A percentile compares a stretch with the other conserved stretches of the same genome.
These are phyloP conservation scores for Epirrhoe tristata DNA, from an alignment of 2,888 invertebrate genomes.

Conservation along the genomic window DNA sequence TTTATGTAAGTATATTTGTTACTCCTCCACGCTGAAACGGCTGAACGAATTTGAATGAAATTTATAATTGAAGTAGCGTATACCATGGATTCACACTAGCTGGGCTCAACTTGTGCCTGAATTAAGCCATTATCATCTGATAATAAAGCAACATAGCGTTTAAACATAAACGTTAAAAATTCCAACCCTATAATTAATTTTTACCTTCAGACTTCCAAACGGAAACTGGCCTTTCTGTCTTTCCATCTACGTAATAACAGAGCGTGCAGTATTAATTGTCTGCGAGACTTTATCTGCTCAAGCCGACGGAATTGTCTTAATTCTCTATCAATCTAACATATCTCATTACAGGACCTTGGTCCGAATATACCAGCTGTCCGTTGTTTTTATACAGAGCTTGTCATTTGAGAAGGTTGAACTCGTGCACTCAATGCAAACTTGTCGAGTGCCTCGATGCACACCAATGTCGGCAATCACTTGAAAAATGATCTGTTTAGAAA, in stretches of 20 bases:
- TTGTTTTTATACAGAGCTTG: constrained; percentile 80
- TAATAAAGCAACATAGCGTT: constrained; percentile 5
- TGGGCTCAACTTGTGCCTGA: background rate
- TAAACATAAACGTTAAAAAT: constrained; percentile 8
- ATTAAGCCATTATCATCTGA: background rate
- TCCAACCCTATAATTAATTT: constrained; percentile 27
- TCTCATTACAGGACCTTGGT: constrained; percentile 83
- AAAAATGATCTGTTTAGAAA: constrained; percentile 50
- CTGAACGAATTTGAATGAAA: no score
- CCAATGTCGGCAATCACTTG: constrained; percentile 50
- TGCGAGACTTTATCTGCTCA: constrained; percentile 61
- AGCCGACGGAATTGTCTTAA: constrained; percentile 70
- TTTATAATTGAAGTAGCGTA: no score
- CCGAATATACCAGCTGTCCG: constrained; percentile 79
- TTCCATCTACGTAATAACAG: constrained; percentile 42
- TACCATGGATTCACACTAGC: no score
- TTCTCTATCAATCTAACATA: constrained; percentile 78
- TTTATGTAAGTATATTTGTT: no score
- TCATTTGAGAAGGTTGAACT: constrained; percentile 83
- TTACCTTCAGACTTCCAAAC: constrained; percentile 33
- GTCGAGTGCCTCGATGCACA: constrained; percentile 58
- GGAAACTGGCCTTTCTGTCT: constrained; percentile 27
- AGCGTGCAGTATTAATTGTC: constrained; percentile 57
- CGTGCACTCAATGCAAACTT: constrained; percentile 80
- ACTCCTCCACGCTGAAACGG: no score